Evolutionary conservation across 2,113 vertebrate species (phyloP), one percentile per base, ranked within the genome.

Genomic region (Gavialis gangeticus): DNA sequence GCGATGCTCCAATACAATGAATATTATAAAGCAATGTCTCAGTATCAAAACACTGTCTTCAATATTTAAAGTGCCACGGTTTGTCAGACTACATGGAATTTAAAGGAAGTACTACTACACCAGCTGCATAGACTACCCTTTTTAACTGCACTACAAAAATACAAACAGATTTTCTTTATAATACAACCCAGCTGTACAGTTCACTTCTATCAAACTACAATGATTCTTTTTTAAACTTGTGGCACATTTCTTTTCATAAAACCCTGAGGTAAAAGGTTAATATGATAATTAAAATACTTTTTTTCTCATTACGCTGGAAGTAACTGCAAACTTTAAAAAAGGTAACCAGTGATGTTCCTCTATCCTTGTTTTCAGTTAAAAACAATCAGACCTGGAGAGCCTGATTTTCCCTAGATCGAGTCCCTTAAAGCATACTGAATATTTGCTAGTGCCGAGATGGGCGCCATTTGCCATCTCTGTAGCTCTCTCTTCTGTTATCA

Each of bases 401-500:
- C 78, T 64, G 66, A 71, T 90, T 82, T 84, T 25, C 76, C 89
- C 54, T 25, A 55, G 79, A 18, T 10, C 19, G 1, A 88, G 73
- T 91, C 85, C 94, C 6, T 79, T 18, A 55, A 10, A 80, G 59
- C 57, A 62, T 13, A 0, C 24, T 1, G 5, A n/a, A 14, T 5
- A 3, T 27, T 71, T 7, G 10, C 79, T 79, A 98, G 46, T 98
- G 97, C 57, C 96, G 94, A 0, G 97, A 59, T 2, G 91, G 97
- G 66, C 97, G 98, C 98, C 99, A 98, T 67, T 96, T 98, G 60
- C 96, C 94, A 34, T 98, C 98, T 55, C 98, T 93, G 96, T 97
- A 93, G 56, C 79, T 84, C 57, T 98, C 98, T 37, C 98, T 90
- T 54, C 97, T 97, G 81, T 92, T 93, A 5, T 98, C 97, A 3